phyloP scores from a whole-genome alignment of 1,140 invertebrate species.

The Dreissena polymorpha region DNA sequence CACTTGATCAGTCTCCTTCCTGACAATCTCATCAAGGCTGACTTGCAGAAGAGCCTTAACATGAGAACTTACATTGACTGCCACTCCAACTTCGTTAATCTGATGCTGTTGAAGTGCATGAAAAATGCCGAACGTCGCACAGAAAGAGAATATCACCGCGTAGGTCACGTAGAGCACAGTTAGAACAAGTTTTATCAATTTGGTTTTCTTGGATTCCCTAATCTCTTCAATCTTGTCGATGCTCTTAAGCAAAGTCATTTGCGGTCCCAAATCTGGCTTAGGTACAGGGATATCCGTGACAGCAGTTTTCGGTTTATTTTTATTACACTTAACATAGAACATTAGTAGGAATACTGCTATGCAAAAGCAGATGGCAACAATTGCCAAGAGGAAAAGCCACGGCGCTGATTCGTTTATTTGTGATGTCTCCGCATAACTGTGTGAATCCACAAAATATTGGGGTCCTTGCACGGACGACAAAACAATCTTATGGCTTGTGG shows the following conservation, averaged over 20 bases:
- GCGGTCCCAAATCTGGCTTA: slow-evolving; percentile 42
- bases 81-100: slow-evolving; percentile 59
- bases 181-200: slow-evolving; percentile 57
- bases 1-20: slow-evolving; percentile 65
- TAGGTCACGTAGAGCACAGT: slow-evolving; percentile 68
- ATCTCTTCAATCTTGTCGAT: slow-evolving; percentile 51
- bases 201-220: slow-evolving; percentile 38
- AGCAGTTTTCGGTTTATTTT: slow-evolving; percentile 21
- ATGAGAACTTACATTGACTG: slow-evolving; percentile 60
- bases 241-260: slow-evolving; percentile 51
- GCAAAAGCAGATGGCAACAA: slow-evolving; percentile 55
- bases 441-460: slow-evolving; percentile 17
- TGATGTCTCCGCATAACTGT: not conserved
- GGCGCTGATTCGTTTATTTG: slow-evolving; percentile 42
- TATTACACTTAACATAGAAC: slow-evolving; percentile 31
- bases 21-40: slow-evolving; percentile 59
- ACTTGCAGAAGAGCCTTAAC: slow-evolving; percentile 60
- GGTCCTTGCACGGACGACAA: slow-evolving; percentile 64
- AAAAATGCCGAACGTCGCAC: slow-evolving; percentile 64
- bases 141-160: slow-evolving; percentile 72
- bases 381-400: slow-evolving; percentile 65
- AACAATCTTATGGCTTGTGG: slow-evolving; percentile 61
- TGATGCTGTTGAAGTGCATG: slow-evolving; percentile 62
- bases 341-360: slow-evolving; percentile 54
- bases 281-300: slow-evolving; percentile 29